Conservation (phyloP, 2,113 vertebrate species). For the Microtus pennsylvanicus region DNA sequence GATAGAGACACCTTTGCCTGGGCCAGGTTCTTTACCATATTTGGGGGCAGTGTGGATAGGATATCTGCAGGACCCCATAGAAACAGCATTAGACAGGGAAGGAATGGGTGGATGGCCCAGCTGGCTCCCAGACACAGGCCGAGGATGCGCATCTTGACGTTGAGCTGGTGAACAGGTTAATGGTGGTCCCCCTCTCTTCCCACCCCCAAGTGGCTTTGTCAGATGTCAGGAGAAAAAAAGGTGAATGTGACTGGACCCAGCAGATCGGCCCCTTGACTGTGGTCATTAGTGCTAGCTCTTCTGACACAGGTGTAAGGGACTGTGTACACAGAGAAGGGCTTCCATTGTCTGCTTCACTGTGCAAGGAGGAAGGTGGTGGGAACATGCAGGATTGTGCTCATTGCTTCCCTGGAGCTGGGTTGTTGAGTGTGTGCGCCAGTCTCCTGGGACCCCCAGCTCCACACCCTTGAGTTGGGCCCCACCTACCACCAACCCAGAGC, state of each 20-base stretch:
- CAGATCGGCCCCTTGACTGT: background rate
- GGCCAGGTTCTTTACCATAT: background rate
- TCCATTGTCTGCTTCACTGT: background rate
- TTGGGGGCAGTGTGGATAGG: background rate
- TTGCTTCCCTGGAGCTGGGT: background rate
- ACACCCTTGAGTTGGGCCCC: background rate
- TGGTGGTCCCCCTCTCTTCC: background rate
- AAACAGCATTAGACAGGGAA: background rate
- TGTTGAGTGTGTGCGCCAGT: background rate
- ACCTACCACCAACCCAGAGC: background rate
- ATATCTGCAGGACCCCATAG: background rate
- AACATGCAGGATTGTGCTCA: background rate
- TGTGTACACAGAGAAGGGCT: background rate
- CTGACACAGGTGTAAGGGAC: background rate
- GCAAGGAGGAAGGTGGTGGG: background rate
- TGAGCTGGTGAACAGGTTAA: background rate
- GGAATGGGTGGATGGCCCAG: background rate
- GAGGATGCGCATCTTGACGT: too few relatives aligned
- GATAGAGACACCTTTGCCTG: background rate
- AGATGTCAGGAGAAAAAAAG: background rate
- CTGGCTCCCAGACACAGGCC: background rate
- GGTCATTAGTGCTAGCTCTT: background rate
- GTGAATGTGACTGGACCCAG: background rate
- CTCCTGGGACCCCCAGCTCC: background rate
- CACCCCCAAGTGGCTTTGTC: background rate